phyloP scores from a whole-genome alignment of 2,797 vertebrate species.

The Chanos chanos region DNA sequence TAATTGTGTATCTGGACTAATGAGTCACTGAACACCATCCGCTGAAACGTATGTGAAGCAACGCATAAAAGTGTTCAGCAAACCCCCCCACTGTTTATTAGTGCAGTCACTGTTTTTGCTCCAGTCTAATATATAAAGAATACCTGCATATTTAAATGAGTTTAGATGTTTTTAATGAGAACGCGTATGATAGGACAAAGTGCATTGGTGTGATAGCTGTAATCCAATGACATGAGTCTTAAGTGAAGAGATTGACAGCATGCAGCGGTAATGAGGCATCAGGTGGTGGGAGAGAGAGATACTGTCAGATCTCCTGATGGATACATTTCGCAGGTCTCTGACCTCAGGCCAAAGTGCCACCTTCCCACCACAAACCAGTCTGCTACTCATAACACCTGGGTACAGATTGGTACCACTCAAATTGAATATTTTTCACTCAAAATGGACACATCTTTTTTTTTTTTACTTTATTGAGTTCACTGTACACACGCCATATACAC shows the following conservation, averaged over 20 bases:
- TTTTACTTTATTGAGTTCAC: constrained; percentile 34
- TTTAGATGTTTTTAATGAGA: too few species aligned
- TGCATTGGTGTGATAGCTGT: too few species aligned
- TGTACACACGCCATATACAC: constrained; percentile 39
- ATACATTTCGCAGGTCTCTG: constrained; percentile 22
- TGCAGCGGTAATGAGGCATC: constrained; percentile 17
- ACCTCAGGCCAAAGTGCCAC: constrained; percentile 42
- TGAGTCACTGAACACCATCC: too few species aligned
- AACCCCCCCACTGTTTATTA: too few species aligned
- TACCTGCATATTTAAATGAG: too few species aligned
- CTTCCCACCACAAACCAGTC: constrained; percentile 2
- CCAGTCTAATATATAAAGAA: too few species aligned
- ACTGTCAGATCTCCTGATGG: constrained; percentile 34
- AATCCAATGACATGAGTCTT: neutral
- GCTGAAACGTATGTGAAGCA: too few species aligned
- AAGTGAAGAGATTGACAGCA: neutral
- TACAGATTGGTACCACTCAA: neutral
- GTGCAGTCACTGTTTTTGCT: too few species aligned
- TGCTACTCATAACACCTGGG: constrained; percentile 7
- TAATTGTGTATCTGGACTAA: too few species aligned
- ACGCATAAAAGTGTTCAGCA: too few species aligned
- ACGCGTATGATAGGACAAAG: too few species aligned
- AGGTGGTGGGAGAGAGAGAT: constrained; percentile 27
- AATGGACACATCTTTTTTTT: constrained; percentile 8
- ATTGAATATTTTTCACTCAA: constrained; percentile 4